phyloP scores from a whole-genome alignment of 2,888 invertebrate genomes.

The Amphipyra berbera region DNA sequence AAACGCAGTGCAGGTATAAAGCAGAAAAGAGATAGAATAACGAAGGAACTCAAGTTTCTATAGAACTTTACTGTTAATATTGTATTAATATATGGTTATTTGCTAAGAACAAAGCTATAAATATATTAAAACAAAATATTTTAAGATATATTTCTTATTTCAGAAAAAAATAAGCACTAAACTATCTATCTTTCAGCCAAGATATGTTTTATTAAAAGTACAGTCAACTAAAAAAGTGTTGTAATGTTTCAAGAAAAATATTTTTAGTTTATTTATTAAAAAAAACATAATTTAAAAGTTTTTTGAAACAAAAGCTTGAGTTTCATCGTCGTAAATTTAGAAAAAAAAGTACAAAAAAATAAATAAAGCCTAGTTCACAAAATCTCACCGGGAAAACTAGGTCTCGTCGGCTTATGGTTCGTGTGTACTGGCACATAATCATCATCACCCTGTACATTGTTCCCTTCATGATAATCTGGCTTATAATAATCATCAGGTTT shows the following conservation, averaged over 20 bases:
- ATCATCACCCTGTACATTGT: constrained; percentile 76
- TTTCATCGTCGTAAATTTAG: constrained; percentile 58
- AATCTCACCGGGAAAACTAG: constrained; percentile 86
- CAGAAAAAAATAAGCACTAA: too few species aligned
- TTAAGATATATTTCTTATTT: too few species aligned
- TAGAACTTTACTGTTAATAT: background rate
- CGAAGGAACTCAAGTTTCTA: constrained; percentile 66
- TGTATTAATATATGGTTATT: background rate
- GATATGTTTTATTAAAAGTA: background rate
- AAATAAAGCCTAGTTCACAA: constrained; percentile 52
- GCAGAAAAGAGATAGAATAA: constrained; percentile 61
- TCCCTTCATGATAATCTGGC: constrained; percentile 66
- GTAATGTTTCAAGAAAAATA: too few species aligned
- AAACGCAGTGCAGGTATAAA: constrained; percentile 79
- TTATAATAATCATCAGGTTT: constrained; percentile 75
- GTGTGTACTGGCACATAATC: constrained; percentile 85
- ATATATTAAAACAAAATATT: too few species aligned
- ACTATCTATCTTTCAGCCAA: too few species aligned
- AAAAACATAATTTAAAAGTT: too few species aligned
- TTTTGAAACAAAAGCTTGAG: constrained; percentile 46
- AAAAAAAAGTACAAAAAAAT: constrained; percentile 39
- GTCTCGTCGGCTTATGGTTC: constrained; percentile 77
- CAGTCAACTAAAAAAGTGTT: background rate
- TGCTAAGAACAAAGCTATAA: background rate
- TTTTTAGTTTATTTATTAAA: too few species aligned